Percentiles rank a stretch among this genome's conserved stretches.
Evolutionary conservation across 2,113 vertebrate genomes (phyloP).

Genomic region (Campylomormyrus numenius): DNA sequence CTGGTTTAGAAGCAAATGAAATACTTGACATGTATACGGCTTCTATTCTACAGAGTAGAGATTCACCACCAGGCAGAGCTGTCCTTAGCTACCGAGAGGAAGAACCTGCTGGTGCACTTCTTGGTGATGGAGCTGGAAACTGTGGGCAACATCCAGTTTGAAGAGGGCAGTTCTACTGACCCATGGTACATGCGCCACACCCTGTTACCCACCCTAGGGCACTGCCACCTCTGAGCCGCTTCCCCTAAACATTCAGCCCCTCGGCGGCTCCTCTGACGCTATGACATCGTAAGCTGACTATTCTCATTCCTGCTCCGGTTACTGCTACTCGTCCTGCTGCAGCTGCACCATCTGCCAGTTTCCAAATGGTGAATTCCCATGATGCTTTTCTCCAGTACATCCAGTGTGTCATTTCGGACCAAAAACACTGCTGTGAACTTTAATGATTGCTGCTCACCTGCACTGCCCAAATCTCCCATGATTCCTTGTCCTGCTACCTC

Average conservation of each 20-base stretch:
- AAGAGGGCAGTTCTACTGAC: slow-evolving; percentile 66
- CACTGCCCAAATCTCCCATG: not conserved
- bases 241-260: not conserved
- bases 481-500: not conserved
- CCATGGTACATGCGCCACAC: slow-evolving; percentile 52
- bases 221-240: not conserved
- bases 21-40: not conserved
- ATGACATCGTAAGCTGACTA: not conserved
- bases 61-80: slow-evolving; percentile 50
- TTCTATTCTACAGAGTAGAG: slow-evolving; percentile 56
- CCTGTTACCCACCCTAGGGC: not conserved
- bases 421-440: not conserved
- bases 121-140: slow-evolving; percentile 71
- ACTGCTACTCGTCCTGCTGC: not conserved
- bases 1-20: not conserved
- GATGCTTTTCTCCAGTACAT: not conserved
- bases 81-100: slow-evolving; percentile 51
- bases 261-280: not conserved
- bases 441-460: not conserved
- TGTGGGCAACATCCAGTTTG: slow-evolving; percentile 72
- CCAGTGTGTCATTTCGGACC: not conserved
- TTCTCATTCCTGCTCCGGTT: not conserved
- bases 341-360: not conserved
- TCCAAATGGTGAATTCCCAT: not conserved
- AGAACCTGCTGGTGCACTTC: slow-evolving; percentile 57